These are phyloP conservation scores for Pseudomyrmex flavicornis DNA, from an alignment of 1,140 invertebrate genomes.

Conservation along the genomic window DNA sequence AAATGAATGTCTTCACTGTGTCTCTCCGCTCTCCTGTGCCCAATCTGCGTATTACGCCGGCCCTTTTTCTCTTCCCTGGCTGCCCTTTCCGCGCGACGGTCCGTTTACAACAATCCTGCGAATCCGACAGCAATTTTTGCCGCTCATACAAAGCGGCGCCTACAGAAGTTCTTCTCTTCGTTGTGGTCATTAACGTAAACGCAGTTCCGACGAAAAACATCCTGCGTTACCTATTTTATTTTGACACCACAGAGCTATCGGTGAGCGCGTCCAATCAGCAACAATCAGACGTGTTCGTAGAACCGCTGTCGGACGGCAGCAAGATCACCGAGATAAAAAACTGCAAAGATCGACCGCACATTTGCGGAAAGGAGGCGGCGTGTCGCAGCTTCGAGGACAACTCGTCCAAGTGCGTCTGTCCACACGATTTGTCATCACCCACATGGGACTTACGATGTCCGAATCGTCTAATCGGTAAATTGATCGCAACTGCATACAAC, in stretches of 20 bases:
- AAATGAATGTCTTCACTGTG: slow-evolving; percentile 84
- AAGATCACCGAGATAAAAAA: slow-evolving; percentile 64
- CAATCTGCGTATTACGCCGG: slow-evolving; percentile 77
- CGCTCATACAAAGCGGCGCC: not conserved
- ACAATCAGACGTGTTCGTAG: slow-evolving; percentile 61
- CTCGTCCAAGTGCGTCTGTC: slow-evolving; percentile 88
- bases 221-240: too few species aligned
- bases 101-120: slow-evolving; percentile 54
- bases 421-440: slow-evolving; percentile 87
- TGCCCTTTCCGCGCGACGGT: slow-evolving; percentile 59
- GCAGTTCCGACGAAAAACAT: not conserved
- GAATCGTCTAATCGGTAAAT: slow-evolving; percentile 86
- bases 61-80: slow-evolving; percentile 76
- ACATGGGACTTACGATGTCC: slow-evolving; percentile 88
- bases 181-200: not conserved
- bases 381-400: slow-evolving; percentile 85
- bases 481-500: too few species aligned
- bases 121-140: slow-evolving; percentile 48
- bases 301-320: slow-evolving; percentile 49
- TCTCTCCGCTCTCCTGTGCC: slow-evolving; percentile 73
- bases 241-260: slow-evolving; percentile 43
- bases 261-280: slow-evolving; percentile 28
- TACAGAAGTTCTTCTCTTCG: not conserved
- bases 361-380: slow-evolving; percentile 88
- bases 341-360: slow-evolving; percentile 80